A percentile compares a stretch with the other conserved stretches of the same genome.
Conservation (phyloP, 2,113 vertebrate genomes). For the Gallinago jamesoni region DNA sequence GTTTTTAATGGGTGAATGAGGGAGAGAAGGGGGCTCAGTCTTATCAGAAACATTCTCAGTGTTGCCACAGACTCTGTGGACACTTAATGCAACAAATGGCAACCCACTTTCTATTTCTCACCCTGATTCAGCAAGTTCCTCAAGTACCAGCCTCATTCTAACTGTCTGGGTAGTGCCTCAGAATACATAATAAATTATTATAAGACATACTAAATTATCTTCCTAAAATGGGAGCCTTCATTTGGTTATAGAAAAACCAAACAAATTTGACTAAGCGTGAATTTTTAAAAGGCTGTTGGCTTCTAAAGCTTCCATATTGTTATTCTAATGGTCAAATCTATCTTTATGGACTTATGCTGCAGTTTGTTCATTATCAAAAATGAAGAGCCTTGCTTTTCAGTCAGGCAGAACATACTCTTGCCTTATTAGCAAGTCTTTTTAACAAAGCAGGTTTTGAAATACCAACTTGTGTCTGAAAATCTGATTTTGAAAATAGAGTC, state of each 20-base stretch:
- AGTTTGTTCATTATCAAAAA: not conserved
- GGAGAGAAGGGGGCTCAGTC: not conserved
- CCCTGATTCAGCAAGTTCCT: not conserved
- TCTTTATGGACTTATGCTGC: not conserved
- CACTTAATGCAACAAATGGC: not conserved
- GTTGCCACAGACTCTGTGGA: not conserved
- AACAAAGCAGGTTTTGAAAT: conserved; percentile 7
- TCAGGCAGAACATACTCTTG: not conserved
- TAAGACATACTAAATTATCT: not conserved
- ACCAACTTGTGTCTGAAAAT: not conserved
- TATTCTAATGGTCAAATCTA: not conserved
- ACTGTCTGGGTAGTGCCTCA: not conserved
- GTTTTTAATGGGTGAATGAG: not conserved
- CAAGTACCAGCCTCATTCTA: not conserved
- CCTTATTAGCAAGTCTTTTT: conserved; percentile 14
- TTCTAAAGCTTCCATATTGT: not conserved
- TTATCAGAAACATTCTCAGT: not conserved
- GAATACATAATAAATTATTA: not conserved
- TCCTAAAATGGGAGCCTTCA: not conserved
- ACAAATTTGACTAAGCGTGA: not conserved
- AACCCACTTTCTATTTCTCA: not conserved
- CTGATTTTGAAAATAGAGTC: conserved; percentile 21
- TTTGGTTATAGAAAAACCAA: not conserved
- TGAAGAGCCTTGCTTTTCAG: not conserved
- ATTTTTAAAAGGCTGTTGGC: not conserved